phyloP scores from a whole-genome alignment of 2,797 vertebrate species.

The Phrynocephalus forsythii region DNA sequence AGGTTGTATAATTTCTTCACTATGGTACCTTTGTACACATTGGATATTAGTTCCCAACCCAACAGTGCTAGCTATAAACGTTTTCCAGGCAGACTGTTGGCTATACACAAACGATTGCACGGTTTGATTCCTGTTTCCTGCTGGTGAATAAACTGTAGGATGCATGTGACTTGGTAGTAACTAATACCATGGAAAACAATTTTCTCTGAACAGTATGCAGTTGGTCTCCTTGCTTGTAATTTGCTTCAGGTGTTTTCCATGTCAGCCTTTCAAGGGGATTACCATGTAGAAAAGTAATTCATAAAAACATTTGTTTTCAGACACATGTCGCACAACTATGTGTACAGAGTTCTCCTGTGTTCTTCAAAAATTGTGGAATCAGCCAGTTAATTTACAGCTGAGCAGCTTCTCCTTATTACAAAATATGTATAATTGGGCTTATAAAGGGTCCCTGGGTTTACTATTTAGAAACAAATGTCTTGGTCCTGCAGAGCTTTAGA shows the following conservation, averaged over 20 bases:
- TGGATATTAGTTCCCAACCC: not conserved
- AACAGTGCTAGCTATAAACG: accelerated
- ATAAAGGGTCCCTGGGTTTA: not conserved
- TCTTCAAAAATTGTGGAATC: not conserved
- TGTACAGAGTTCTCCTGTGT: not conserved
- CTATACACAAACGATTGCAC: not conserved
- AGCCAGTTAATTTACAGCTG: not conserved
- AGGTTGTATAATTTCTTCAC: accelerated
- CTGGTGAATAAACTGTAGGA: not conserved
- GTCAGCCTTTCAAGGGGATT: not conserved
- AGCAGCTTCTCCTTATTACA: not conserved
- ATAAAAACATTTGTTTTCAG: not conserved
- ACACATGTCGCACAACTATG: not conserved
- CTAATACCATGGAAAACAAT: not conserved
- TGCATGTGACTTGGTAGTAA: not conserved
- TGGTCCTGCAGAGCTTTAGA: not conserved
- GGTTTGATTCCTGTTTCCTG: not conserved
- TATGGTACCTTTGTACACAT: not conserved
- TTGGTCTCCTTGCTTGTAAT: not conserved
- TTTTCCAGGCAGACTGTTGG: not conserved
- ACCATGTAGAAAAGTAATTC: not conserved
- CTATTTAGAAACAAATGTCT: not conserved
- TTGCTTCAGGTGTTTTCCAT: not conserved
- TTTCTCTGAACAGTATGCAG: accelerated
- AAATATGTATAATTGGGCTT: not conserved